Base-by-base conservation (phyloP, 2,113 vertebrate genomes). In the Bubo blakistoni region DNA sequence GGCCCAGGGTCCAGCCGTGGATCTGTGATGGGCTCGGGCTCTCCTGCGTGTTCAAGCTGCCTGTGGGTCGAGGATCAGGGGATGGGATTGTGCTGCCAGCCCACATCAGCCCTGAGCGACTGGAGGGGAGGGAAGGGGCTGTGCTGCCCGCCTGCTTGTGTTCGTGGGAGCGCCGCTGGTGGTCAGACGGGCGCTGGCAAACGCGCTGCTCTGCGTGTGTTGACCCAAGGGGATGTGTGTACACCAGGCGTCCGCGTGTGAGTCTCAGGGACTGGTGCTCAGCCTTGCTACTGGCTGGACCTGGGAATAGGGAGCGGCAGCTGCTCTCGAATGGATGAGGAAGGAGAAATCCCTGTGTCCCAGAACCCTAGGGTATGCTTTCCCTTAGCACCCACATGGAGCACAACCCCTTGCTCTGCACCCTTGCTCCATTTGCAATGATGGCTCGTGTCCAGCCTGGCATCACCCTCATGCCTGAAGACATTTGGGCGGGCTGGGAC, bases 1-100 rank as follows among this genome's bases (percentile, higher is more conserved):
- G 5, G 26, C 3, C 2, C 1, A 7, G 47, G n/a, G 10, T 21
- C 12, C 29, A 10, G 62, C 15, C 0, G 0, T 15, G 81, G 30
- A 6, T 40, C 1, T 0, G 0, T 8, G 70, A 12, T 0, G 20
- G 34, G 7, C 24, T 79, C 2, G 1, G 59, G 59, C 4, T 49
- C 25, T n/a, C 46, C 58, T n/a, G 47, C 4, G 0, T 2, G 27
- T 3, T 25, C 3, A 5, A 38, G 32, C 17, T 32, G 20, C 32
- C 25, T 58, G 42, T 38, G 71, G 51, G 34, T 8, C 1, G 2
- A n/a, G 25, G 14, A 46, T 46, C 44, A 46, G 16, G n/a, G 7
- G 4, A 13, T 27, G 49, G 29, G 69, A 6, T 26, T 22, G 51
- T 71, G 46, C 32, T 51, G 16, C 27, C 26, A 29, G 42, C 81